phyloP scores from a whole-genome alignment of 2,113 vertebrate species.

The Origma solitaria region DNA sequence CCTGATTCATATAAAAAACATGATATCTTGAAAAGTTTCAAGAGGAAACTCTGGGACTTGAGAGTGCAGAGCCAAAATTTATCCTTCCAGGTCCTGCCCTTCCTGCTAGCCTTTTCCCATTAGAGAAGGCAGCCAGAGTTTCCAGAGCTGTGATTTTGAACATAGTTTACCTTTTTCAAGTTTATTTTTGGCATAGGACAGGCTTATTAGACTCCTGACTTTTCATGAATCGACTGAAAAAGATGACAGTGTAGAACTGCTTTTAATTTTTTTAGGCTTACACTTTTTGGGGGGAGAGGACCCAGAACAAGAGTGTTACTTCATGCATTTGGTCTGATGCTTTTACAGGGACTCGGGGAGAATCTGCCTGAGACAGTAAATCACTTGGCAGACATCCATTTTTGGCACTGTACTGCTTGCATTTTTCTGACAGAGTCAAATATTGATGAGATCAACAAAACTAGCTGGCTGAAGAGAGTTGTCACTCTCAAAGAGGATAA shows the following conservation, averaged over 20 bases:
- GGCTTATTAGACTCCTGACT: neutral
- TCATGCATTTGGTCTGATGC: neutral
- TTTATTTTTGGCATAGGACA: neutral
- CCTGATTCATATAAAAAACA: neutral
- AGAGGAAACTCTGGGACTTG: neutral
- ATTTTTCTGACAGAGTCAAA: neutral
- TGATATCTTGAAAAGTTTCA: neutral
- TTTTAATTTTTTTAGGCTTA: neutral
- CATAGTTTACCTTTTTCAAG: neutral
- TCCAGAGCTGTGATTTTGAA: neutral
- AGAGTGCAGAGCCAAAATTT: neutral
- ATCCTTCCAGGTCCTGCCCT: neutral
- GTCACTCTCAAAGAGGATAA: neutral
- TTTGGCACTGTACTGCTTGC: neutral
- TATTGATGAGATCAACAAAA: neutral
- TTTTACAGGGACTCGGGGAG: neutral
- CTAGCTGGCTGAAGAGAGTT: neutral
- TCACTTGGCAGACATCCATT: neutral
- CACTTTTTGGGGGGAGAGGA: neutral
- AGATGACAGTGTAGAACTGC: neutral
- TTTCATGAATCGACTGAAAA: neutral
- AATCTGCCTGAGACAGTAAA: neutral
- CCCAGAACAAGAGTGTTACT: neutral
- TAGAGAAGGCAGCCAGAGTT: neutral
- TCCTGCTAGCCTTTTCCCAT: neutral